Base-by-base conservation (phyloP, 2,797 vertebrate genomes). In the Pangasius sanitwongsei region DNA sequence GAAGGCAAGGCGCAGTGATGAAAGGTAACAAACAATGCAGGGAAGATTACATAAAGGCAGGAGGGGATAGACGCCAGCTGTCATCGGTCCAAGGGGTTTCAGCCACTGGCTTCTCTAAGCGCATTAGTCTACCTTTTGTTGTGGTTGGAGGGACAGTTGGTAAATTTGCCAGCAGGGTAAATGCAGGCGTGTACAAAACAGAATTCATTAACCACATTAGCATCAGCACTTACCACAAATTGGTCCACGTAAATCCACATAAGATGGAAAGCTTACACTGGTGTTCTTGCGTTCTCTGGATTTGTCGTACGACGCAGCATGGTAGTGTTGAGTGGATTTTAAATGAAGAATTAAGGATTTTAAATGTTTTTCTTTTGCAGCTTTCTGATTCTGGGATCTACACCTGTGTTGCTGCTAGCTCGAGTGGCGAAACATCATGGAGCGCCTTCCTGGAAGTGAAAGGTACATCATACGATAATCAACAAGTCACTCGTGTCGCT, bases 371-470 rank as follows among this genome's bases (percentile, higher is more conserved):
- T 2, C 4, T 44, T 44, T 44, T 44, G 87, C 91, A 99, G 99
- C 95, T 98, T 80, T 97, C 98, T 0, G 99, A 99, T 94, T 98
- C 97, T 59, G 99, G 99, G 83, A 98, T 98, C 88, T 99, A 99
- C 70, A 99, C 98, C 4, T 99, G 99, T 57, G 98, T 99, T 93
- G 99, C 98, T 3, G 98, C 98, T 83, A 99, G 99, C 95, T 99
- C 99, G 87, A 99, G 97, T 82, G 99, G 99, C 6, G 99, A 99
- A 93, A 99, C 98, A 0, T 98, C 98, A 2, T 99, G 99, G 99
- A 99, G 98, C 87, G 97, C 99, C 72, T 98, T 99, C 90, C 93
- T 99, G 91, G 98, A 99, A 92, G 98, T 99, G 87, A 97, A 98
- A 96, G 98, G 99, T 99, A 93, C 92, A 28, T 25, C 61, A 31